phyloP scores from a whole-genome alignment of 2,797 vertebrate species.

The Trematomus bernacchii region DNA sequence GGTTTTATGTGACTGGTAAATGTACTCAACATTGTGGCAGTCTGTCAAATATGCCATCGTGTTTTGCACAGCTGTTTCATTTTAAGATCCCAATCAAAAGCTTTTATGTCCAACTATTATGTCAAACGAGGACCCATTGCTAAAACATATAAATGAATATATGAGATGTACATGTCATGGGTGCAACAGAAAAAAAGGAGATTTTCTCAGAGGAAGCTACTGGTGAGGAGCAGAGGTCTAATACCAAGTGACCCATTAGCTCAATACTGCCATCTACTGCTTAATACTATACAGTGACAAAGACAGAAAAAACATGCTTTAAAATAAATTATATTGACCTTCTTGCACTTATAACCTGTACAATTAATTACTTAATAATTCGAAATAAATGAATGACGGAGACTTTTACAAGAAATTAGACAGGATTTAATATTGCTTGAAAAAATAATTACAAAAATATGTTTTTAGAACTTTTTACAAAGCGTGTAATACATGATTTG shows the following conservation, averaged over 20 bases:
- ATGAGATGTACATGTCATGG: background rate
- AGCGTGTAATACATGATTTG: background rate
- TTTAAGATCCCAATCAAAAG: background rate
- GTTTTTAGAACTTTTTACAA: background rate
- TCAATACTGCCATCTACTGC: slow-evolving; percentile 49
- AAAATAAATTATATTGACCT: background rate
- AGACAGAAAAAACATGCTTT: background rate
- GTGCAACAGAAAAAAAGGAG: background rate
- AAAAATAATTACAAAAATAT: background rate
- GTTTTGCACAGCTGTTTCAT: background rate
- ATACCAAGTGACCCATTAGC: background rate
- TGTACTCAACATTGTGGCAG: background rate
- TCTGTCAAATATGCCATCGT: slow-evolving; percentile 1
- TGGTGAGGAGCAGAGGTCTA: background rate
- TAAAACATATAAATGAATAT: background rate
- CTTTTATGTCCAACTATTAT: background rate
- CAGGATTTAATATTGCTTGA: background rate
- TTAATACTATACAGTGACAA: background rate
- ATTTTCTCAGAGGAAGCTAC: background rate
- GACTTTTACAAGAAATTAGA: background rate
- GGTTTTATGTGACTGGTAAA: background rate
- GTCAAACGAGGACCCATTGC: background rate
- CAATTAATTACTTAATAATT: background rate
- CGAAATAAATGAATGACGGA: background rate
- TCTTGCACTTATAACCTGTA: background rate